Percentiles rank a stretch among this genome's conserved stretches.
Conservation (phyloP, 2,888 invertebrate genomes). For the Camptogramma bilineatum region DNA sequence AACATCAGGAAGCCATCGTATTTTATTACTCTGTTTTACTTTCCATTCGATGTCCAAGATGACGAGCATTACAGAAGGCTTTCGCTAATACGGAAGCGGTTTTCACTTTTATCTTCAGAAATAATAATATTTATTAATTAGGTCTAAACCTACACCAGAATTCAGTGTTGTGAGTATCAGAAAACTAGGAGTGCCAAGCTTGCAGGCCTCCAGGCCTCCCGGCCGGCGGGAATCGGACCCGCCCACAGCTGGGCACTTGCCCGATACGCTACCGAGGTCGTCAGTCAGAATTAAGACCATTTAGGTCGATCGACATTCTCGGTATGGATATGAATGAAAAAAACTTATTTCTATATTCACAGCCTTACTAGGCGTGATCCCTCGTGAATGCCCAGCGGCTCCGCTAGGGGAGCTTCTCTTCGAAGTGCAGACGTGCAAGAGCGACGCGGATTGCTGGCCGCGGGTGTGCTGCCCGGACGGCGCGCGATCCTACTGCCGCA, state of each 20-base stretch:
- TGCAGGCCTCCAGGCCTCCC: too few species aligned
- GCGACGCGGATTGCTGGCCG: conserved; percentile 90
- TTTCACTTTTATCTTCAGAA: neutral
- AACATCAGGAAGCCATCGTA: conserved; percentile 12
- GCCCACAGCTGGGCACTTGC: too few species aligned
- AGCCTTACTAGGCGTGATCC: conserved; percentile 90
- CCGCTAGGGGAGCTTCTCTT: conserved; percentile 89
- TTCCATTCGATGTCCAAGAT: conserved; percentile 15
- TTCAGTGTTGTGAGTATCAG: too few species aligned
- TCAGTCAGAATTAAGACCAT: too few species aligned
- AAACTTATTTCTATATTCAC: conserved; percentile 35
- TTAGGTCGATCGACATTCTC: neutral
- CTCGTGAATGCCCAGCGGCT: conserved; percentile 88
- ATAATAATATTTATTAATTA: too few species aligned
- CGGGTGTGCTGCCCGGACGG: conserved; percentile 91
- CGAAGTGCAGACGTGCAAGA: conserved; percentile 88
- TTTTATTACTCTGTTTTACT: conserved; percentile 8
- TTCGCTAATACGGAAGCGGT: neutral
- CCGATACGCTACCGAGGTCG: too few species aligned
- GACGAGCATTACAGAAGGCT: neutral
- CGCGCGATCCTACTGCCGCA: conserved; percentile 88
- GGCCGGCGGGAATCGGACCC: too few species aligned
- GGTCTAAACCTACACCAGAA: too few species aligned
- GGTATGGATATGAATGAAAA: neutral
- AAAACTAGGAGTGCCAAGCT: too few species aligned